Conservation (phyloP, 2,888 invertebrate genomes). For the Thelaira solivaga region DNA sequence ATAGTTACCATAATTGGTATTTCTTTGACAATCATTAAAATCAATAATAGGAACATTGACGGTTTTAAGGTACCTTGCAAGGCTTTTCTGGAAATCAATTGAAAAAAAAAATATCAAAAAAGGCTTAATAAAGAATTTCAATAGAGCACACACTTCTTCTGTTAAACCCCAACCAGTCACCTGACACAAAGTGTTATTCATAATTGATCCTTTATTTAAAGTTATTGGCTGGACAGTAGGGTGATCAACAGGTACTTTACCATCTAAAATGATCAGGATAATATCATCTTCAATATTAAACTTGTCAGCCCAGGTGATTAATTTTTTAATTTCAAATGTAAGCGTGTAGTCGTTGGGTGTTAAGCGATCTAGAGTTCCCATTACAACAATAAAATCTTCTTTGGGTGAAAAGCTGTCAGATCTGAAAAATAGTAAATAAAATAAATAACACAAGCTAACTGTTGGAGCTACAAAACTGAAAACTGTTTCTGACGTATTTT, state of each 20-base stretch:
- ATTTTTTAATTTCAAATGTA: slow-evolving; percentile 65
- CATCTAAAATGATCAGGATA: slow-evolving; percentile 69
- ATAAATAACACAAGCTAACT: background rate
- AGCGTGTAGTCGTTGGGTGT: slow-evolving; percentile 66
- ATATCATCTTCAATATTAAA: slow-evolving; percentile 70
- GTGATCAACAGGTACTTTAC: slow-evolving; percentile 69
- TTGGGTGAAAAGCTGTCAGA: slow-evolving; percentile 34
- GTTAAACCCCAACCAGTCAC: slow-evolving; percentile 74
- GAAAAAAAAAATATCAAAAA: background rate
- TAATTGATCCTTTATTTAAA: slow-evolving; percentile 58
- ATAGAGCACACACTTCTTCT: slow-evolving; percentile 64
- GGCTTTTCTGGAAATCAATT: slow-evolving; percentile 60
- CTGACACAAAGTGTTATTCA: slow-evolving; percentile 68
- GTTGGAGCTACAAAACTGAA: slow-evolving; percentile 71
- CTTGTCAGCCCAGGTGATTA: slow-evolving; percentile 47
- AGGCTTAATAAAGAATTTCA: background rate
- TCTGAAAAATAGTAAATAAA: too few species aligned
- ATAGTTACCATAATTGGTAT: background rate
- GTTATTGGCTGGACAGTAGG: slow-evolving; percentile 70
- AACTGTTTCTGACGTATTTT: too few species aligned
- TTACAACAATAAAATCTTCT: slow-evolving; percentile 69
- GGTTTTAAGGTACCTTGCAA: background rate
- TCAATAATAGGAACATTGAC: background rate
- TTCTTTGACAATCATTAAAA: background rate
- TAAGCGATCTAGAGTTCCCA: slow-evolving; percentile 74